Conservation (phyloP, 2,888 invertebrate genomes). For the Pristionchus mayeri region DNA sequence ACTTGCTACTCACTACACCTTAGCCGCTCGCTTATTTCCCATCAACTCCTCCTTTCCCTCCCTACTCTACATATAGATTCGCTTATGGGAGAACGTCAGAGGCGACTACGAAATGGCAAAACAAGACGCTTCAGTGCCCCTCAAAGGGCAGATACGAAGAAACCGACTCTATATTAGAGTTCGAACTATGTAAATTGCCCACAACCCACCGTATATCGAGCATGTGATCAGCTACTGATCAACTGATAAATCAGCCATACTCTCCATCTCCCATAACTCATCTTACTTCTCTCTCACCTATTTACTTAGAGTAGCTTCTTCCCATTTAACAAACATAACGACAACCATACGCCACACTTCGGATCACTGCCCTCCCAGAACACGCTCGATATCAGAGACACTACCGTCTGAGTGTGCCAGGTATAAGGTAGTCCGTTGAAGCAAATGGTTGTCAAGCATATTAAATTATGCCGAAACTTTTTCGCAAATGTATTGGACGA, state of each 20-base stretch:
- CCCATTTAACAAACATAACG: conserved; percentile 16
- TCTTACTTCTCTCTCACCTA: conserved; percentile 23
- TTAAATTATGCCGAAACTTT: too few relatives aligned
- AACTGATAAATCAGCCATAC: conserved; percentile 37
- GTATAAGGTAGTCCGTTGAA: too few relatives aligned
- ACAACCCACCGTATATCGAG: not conserved
- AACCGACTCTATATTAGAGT: not conserved
- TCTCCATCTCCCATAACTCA: conserved; percentile 14
- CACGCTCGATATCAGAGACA: too few relatives aligned
- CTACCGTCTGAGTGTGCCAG: too few relatives aligned
- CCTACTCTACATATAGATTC: not conserved
- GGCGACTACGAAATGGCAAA: not conserved
- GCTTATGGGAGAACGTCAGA: not conserved
- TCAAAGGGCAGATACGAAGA: not conserved
- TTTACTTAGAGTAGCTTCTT: conserved; percentile 43
- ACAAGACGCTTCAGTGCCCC: not conserved
- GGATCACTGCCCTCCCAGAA: too few relatives aligned
- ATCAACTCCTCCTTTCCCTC: not conserved
- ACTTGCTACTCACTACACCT: not conserved
- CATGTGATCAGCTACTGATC: conserved; percentile 31
- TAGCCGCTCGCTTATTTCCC: not conserved
- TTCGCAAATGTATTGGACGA: too few relatives aligned
- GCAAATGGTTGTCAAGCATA: too few relatives aligned
- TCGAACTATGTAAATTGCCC: not conserved
- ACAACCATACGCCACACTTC: conserved; percentile 27